phyloP scores from a whole-genome alignment of 2,888 invertebrate genomes.

The Cepaea hortensis region DNA sequence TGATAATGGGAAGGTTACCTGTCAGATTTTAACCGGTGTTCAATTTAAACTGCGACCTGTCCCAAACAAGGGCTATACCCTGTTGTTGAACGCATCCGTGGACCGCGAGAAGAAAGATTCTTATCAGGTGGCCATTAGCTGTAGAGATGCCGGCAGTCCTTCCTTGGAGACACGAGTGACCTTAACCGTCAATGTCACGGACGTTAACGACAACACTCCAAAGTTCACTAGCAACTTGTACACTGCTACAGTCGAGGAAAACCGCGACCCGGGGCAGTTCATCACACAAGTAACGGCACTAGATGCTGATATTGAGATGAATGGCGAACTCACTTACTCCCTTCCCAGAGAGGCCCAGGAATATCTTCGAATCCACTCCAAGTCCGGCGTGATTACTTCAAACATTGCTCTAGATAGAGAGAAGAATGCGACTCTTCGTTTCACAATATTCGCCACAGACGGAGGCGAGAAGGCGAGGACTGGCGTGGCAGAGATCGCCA shows the following conservation, averaged over 20 bases:
- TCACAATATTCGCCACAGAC: conserved; percentile 60
- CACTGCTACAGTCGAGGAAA: conserved; percentile 56
- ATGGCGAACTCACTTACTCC: conserved; percentile 49
- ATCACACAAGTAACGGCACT: conserved; percentile 57
- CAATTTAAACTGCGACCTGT: conserved; percentile 49
- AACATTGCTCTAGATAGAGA: conserved; percentile 60
- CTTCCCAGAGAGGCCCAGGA: conserved; percentile 28
- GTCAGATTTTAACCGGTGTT: conserved; percentile 51
- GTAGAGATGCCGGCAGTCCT: conserved; percentile 44
- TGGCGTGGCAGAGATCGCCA: conserved; percentile 54
- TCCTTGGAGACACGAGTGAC: conserved; percentile 53
- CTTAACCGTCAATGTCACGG: conserved; percentile 58
- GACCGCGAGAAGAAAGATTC: conserved; percentile 46
- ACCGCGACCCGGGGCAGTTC: conserved; percentile 56
- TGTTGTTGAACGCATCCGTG: conserved; percentile 43
- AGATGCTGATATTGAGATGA: conserved; percentile 55
- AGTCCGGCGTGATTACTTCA: conserved; percentile 61
- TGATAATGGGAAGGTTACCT: conserved; percentile 60
- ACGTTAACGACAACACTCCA: conserved; percentile 65
- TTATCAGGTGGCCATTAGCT: conserved; percentile 44
- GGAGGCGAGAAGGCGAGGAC: conserved; percentile 54
- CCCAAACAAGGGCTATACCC: conserved; percentile 49
- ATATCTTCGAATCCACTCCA: conserved; percentile 54
- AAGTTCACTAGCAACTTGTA: conserved; percentile 51
- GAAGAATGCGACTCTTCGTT: conserved; percentile 52